Conservation (phyloP, 2,113 vertebrate species). For the Aptenodytes forsteri region DNA sequence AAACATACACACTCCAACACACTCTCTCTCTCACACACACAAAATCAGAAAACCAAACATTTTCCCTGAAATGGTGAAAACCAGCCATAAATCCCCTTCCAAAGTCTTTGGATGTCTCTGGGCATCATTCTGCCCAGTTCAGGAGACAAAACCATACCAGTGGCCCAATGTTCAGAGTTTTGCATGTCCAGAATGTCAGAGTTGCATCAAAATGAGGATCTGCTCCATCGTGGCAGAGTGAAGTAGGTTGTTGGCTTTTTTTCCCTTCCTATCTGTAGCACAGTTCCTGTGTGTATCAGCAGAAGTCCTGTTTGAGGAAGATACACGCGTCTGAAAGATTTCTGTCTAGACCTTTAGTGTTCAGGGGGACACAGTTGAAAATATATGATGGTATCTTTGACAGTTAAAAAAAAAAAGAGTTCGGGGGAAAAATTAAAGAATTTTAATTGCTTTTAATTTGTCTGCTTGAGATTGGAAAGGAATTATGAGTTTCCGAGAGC, state of each 20-base stretch:
- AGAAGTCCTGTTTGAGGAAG: not conserved
- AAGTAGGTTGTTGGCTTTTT: not conserved
- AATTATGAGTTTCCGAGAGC: not conserved
- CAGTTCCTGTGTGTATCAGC: not conserved
- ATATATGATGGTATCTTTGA: not conserved
- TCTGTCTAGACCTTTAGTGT: not conserved
- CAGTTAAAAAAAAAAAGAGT: not conserved
- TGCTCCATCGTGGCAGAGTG: not conserved
- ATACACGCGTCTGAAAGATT: not conserved
- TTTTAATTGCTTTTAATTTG: slow-evolving; percentile 6
- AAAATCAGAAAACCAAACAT: not conserved
- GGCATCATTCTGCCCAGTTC: not conserved
- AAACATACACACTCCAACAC: not conserved
- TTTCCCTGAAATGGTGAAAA: not conserved
- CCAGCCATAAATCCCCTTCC: not conserved
- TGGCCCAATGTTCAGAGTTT: not conserved
- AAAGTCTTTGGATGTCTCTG: not conserved
- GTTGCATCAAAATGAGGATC: not conserved
- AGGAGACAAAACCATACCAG: not conserved
- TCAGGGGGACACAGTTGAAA: not conserved
- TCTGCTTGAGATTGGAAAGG: not conserved
- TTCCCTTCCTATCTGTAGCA: not conserved
- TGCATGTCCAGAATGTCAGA: not conserved
- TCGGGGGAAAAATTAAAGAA: not conserved
- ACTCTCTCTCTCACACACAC: too few species aligned